Evolutionary conservation across 2,797 vertebrate genomes (phyloP), one percentile per base, ranked within the genome.

Genomic region (Ataeniobius toweri): DNA sequence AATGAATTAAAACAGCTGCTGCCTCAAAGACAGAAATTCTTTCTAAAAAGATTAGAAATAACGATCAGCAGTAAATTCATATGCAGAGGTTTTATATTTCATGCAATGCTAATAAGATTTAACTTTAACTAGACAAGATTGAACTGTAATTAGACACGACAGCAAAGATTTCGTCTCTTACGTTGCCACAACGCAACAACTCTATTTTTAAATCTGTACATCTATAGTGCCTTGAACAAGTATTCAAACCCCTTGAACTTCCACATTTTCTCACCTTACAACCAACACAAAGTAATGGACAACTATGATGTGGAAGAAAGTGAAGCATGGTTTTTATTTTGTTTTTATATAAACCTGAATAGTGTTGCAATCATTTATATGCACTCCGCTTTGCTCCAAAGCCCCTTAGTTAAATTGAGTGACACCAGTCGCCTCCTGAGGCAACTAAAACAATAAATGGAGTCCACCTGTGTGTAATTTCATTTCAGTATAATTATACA

Each of bases 1-100:
- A 83, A 76, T 77, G 71, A 83, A 75, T 36, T 22, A 56, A 68
- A 73, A 61, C 75, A 44, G 31, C 22, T 71, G 74, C 55, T 74
- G 84, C 76, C 75, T 53, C 58, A 41, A 73, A 89, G 77, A 89
- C 59, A 76, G 59, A 77, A 82, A 85, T 76, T 76, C 59, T 71
- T 70, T 82, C 20, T 59, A 1, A 65, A 79, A 83, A 73, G 55
- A 74, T 83, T 46, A 44, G 31, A 48, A n/a, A 51, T 81, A 80
- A 78, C 28, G 71, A 22, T 83, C 55, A 53, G 82, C 71, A 24
- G 61, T 87, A 6, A 85, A 83, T 84, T 80, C 41, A 73, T 61
- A 78, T 85, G 77, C 83, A 77, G 65, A 82, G 77, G 75, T 88
- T 83, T 88, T 76, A 82, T 71, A 74, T 86, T 81, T 77, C 44